phyloP scores from a whole-genome alignment of 2,113 vertebrate genomes.

The Lamprotornis superbus region DNA sequence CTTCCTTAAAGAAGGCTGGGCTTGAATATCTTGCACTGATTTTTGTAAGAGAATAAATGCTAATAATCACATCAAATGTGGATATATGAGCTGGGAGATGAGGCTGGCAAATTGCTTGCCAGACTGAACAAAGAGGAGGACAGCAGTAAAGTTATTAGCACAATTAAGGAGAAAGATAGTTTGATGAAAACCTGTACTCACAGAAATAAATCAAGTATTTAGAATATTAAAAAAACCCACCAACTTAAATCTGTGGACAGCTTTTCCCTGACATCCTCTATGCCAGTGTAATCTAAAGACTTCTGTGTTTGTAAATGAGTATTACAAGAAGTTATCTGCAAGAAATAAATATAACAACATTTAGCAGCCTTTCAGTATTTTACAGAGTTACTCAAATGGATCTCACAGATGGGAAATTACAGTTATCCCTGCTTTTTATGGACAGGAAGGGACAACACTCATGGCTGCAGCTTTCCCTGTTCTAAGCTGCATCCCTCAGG shows the following conservation, averaged over 20 bases:
- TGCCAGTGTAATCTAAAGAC: background rate
- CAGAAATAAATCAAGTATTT: conserved; percentile 52
- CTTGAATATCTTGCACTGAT: background rate
- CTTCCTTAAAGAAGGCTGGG: background rate
- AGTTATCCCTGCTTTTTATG: background rate
- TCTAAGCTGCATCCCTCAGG: background rate
- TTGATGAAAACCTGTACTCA: conserved; percentile 19
- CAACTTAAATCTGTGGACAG: background rate
- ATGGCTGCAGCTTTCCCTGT: background rate
- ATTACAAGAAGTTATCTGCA: background rate
- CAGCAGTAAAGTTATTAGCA: conserved; percentile 55
- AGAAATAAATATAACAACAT: background rate
- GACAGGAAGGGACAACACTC: background rate
- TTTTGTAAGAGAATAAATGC: conserved; percentile 35
- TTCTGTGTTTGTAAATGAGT: background rate
- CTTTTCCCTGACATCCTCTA: background rate
- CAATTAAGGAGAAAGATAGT: conserved; percentile 53
- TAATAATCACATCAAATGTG: conserved; percentile 49
- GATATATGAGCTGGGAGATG: conserved; percentile 33
- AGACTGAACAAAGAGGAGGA: conserved; percentile 39
- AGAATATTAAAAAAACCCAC: background rate
- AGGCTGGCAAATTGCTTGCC: conserved; percentile 52
- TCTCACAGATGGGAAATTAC: conserved; percentile 23
- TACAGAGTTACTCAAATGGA: background rate
- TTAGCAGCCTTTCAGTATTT: background rate